Evolutionary conservation across 1,140 invertebrate species (phyloP).

Genomic region (Drosophila kepulauana): DNA sequence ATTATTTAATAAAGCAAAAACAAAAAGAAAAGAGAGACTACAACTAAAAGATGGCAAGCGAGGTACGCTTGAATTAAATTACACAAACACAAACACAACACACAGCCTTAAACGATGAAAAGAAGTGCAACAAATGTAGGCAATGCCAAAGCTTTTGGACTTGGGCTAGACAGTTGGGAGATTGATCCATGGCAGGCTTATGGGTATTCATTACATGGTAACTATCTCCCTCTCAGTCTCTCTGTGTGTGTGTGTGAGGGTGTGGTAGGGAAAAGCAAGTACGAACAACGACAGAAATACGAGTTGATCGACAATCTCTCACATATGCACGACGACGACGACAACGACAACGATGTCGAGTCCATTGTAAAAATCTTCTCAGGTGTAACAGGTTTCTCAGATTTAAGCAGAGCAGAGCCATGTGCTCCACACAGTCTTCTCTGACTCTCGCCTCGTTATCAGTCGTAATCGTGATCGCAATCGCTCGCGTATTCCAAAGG

Average conservation of each 20-base stretch:
- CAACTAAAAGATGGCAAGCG: slow-evolving; percentile 40
- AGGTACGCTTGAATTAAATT: slow-evolving; percentile 82
- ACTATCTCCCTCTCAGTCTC: background rate
- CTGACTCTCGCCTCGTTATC: slow-evolving; percentile 57
- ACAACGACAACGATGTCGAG: slow-evolving; percentile 3
- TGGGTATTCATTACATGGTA: slow-evolving; percentile 43
- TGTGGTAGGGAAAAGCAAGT: slow-evolving; percentile 8
- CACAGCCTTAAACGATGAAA: slow-evolving; percentile 54
- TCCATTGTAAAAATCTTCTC: slow-evolving; percentile 79
- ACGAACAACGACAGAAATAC: slow-evolving; percentile 58
- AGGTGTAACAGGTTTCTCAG: slow-evolving; percentile 81
- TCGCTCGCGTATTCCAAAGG: background rate
- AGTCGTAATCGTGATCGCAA: slow-evolving; percentile 39
- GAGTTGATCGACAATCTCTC: slow-evolving; percentile 67
- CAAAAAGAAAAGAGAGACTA: slow-evolving; percentile 35
- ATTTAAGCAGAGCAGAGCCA: slow-evolving; percentile 68
- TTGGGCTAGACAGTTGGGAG: slow-evolving; percentile 39
- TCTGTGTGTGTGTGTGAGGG: slow-evolving; percentile 6
- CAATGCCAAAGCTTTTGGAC: slow-evolving; percentile 19
- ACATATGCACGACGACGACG: slow-evolving; percentile 7
- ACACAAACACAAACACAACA: slow-evolving; percentile 41
- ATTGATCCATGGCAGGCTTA: slow-evolving; percentile 34
- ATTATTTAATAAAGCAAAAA: slow-evolving; percentile 67
- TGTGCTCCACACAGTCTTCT: slow-evolving; percentile 59
- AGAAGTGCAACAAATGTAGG: slow-evolving; percentile 60